Evolutionary conservation across 1,140 invertebrate species (phyloP).

Genomic region (Hylaeus anthracinus): DNA sequence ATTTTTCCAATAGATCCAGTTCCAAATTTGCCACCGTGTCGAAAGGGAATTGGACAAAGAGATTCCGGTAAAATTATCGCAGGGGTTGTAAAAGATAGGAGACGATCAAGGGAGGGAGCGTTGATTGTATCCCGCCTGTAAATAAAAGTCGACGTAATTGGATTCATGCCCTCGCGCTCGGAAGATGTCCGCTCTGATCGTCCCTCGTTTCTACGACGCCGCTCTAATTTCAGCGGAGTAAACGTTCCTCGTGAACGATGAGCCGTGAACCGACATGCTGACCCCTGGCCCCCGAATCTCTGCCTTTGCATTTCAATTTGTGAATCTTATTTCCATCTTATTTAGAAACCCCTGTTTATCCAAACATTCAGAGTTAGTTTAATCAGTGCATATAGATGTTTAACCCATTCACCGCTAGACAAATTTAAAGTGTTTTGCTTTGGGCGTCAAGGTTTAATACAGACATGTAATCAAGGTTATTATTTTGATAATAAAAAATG

Average conservation of each 20-base stretch:
- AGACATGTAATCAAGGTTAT: no score
- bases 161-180: slow-evolving; percentile 37
- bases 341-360: not conserved
- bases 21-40: not conserved
- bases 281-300: not conserved
- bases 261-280: not conserved
- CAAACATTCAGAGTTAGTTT: no score
- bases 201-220: not conserved
- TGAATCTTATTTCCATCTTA: slow-evolving; percentile 9
- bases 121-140: slow-evolving; percentile 39
- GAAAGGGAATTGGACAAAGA: not conserved
- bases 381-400: no score
- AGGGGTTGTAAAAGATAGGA: slow-evolving; percentile 13
- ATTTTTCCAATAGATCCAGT: not conserved
- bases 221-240: slow-evolving; percentile 19
- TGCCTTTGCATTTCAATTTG: not conserved
- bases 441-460: no score
- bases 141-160: slow-evolving; percentile 43
- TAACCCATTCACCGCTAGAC: no score
- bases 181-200: slow-evolving; percentile 12
- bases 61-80: not conserved
- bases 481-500: no score
- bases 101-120: slow-evolving; percentile 19
- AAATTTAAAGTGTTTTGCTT: no score
- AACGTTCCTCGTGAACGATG: slow-evolving; percentile 4